Base-by-base conservation (phyloP, 2,113 vertebrate genomes). In the Barnardius zonarius region DNA sequence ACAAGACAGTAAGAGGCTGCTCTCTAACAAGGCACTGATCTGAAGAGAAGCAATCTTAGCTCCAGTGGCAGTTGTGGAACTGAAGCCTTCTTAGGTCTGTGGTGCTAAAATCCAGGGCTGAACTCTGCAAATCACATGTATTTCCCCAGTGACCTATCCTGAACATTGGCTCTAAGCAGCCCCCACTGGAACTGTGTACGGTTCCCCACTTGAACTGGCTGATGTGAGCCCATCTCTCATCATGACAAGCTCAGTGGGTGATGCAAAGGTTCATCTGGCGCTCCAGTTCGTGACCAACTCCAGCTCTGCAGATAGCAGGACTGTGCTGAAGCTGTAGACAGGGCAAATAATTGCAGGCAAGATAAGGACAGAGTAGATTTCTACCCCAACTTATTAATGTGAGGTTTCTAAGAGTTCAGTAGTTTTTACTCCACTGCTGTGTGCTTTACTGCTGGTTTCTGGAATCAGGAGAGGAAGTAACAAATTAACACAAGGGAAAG, bases 401-500 rank as follows among this genome's bases (percentile, higher is more conserved):
- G 48, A 79, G 52, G 57, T 79, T 92, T 92, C 66, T 76, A 37
- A 61, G 49, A 69, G 52, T 79, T 92, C 52, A 28, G 41, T 69
- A 49, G 55, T 92, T 95, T 93, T 74, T 22, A 67, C 48, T 81
- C n/a, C 14, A 22, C 31, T 64, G 62, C 83, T 89, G 20, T 61
- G 61, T 72, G 83, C 39, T 93, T 84, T 80, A 79, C 86, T 93
- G 91, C 93, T 93, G 91, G 82, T 91, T 89, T 79, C 77, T 96
- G 94, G 89, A 92, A 78, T 39, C 70, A 52, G 84, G 52, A 91
- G 84, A 83, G 94, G 96, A 96, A 95, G 81, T 96, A 95, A 95
- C 86, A 97, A 82, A 96, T 95, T 95, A 96, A 63, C 92, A 86
- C 90, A 73, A 75, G 73, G 48, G 55, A 86, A 88, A 90, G 35